A percentile compares a stretch with the other conserved stretches of the same genome.
These are phyloP conservation scores for Capromys pilorides DNA, from an alignment of 2,797 vertebrate genomes.

Conservation along the genomic window DNA sequence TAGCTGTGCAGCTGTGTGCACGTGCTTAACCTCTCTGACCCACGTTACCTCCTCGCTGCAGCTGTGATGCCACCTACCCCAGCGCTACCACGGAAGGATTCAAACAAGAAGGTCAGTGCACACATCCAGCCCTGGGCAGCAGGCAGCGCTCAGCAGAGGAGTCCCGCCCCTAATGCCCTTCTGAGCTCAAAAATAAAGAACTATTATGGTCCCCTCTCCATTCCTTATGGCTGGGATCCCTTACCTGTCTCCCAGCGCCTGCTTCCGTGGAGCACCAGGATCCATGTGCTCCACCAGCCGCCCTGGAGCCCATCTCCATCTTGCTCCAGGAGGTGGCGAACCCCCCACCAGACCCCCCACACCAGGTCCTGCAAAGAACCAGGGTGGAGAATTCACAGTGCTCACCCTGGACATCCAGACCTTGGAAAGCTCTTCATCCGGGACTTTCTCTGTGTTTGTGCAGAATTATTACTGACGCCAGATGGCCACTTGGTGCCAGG, in stretches of 20 bases:
- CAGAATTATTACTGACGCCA: neutral
- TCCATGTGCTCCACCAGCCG: rapidly evolving
- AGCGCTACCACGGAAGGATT: neutral
- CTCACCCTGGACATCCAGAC: neutral
- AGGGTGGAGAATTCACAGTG: neutral
- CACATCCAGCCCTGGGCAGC: neutral
- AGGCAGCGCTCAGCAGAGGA: neutral
- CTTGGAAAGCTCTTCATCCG: neutral
- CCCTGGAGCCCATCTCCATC: neutral
- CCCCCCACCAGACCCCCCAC: no score
- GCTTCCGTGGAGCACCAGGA: neutral
- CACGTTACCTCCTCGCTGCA: neutral
- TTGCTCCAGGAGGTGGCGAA: neutral
- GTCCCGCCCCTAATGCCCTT: neutral
- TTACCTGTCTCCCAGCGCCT: neutral
- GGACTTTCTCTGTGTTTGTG: neutral
- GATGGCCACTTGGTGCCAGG: neutral
- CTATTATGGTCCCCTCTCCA: neutral
- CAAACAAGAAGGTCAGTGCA: neutral
- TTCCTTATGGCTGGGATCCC: neutral
- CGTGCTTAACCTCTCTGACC: neutral
- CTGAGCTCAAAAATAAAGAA: neutral
- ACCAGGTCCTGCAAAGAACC: neutral
- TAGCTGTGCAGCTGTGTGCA: neutral
- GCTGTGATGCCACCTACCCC: rapidly evolving